A percentile compares a stretch with the other conserved stretches of the same genome.
Evolutionary conservation across 2,113 vertebrate genomes (phyloP).

Genomic region (Pipa parva): DNA sequence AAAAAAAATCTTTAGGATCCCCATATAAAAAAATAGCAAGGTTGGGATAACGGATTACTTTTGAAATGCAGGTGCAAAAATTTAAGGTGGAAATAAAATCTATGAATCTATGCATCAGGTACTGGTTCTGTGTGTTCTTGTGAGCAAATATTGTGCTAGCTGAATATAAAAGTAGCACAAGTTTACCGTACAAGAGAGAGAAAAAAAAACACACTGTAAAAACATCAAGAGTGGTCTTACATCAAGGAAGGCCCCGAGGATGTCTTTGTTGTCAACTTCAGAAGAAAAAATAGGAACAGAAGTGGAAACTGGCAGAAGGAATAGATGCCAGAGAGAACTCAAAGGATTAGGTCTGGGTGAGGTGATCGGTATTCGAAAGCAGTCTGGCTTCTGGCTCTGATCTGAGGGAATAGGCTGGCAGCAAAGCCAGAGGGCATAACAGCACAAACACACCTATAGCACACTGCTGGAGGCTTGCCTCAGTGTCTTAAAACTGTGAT

Average conservation of each 20-base stretch:
- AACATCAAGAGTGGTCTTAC: constrained; percentile 99
- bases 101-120: constrained; percentile 72
- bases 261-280: constrained; percentile 99
- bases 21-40: constrained; percentile 63
- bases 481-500: constrained; percentile 75
- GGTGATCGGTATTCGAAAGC: constrained; percentile 99
- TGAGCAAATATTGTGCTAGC: constrained; percentile 99
- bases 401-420: constrained; percentile 98
- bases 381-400: constrained; percentile 99
- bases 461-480: constrained; percentile 84
- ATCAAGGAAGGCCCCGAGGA: constrained; percentile 99
- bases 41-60: constrained; percentile 39
- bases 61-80: constrained; percentile 56
- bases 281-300: constrained; percentile 99
- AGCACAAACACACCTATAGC: constrained; percentile 97
- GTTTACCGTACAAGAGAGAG: constrained; percentile 94
- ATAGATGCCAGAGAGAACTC: constrained; percentile 99
- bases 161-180: constrained; percentile 98
- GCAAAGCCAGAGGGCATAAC: constrained; percentile 99
- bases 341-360: constrained; percentile 98
- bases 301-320: constrained; percentile 99
- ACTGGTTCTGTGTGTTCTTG: constrained; percentile 94
- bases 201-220: constrained; percentile 69
- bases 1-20: constrained; percentile 60
- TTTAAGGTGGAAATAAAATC: constrained; percentile 56